Base-by-base conservation (phyloP, 2,113 vertebrate species). In the Corythornis cristatus region DNA sequence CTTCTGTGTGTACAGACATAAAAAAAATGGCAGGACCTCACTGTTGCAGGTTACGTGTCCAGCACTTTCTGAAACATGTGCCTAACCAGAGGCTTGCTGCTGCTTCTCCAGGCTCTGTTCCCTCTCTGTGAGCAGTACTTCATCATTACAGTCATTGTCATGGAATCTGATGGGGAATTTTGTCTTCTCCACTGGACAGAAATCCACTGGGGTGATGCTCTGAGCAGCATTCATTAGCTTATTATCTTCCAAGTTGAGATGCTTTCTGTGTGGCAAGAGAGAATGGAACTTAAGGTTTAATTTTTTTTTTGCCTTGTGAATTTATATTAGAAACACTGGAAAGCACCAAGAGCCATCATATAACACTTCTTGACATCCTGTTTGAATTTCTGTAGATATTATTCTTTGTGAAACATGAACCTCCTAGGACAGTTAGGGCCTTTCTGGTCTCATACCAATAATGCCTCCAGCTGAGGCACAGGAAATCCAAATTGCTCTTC, bases 401-500 rank as follows among this genome's bases (percentile, higher is more conserved):
- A 86, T 81, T 80, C 67, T 93, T 88, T 37, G 23, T 81, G 88
- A 64, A 96, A 95, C 26, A 46, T 51, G 46, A 96, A 87, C 56
- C 93, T 93, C 54, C 45, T 89, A 66, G 43, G 79, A 93, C 79
- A 75, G 20, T 72, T 84, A 89, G 23, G 60, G 68, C 33, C 93
- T 77, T 95, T 96, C 53, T 94, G 67, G 64, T 95, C 83, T 95
- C 91, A 86, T 89, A 93, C 84, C 82, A 93, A 46, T 78, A 93
- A 81, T 86, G 86, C 86, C 88, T 96, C 93, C 88, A 86, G 57
- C 92, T 93, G 89, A 94, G 83, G 78, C 68, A 93, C 87, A 75
- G 91, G 95, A 98, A 97, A 96, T 94, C 71, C 72, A 97, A 97
- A 97, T 82, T 93, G 81, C 86, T 95, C 86, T 95, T 96, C 84